phyloP scores from a whole-genome alignment of 2,113 vertebrate genomes.

The Trogon melanurus region DNA sequence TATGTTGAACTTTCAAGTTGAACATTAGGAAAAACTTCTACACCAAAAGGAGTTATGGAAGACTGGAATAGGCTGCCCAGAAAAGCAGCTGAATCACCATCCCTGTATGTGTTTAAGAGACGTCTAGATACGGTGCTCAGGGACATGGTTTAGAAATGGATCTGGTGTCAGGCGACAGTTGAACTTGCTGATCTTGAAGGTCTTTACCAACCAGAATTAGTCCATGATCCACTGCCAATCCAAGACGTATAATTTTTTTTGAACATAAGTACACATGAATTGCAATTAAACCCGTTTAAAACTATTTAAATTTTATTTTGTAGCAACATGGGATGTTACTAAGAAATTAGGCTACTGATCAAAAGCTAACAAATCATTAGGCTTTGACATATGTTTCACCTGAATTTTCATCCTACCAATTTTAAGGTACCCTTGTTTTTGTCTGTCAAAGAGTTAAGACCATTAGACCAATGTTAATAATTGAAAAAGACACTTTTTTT shows the following conservation, averaged over 20 bases:
- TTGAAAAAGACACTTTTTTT: not conserved
- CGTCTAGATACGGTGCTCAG: no score
- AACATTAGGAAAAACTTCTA: not conserved
- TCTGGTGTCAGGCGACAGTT: no score
- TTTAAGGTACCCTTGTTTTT: not conserved
- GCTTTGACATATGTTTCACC: accelerated
- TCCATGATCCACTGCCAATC: not conserved
- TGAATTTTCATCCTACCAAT: not conserved
- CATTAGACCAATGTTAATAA: not conserved
- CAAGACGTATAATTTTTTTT: accelerated
- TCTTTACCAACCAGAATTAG: no score
- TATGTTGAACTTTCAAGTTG: not conserved
- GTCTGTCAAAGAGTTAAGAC: not conserved
- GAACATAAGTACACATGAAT: accelerated
- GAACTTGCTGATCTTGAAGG: no score
- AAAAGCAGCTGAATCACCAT: no score
- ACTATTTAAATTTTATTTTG: not conserved
- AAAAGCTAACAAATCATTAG: not conserved
- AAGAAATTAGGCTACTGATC: not conserved
- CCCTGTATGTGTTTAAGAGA: no score
- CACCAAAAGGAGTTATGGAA: no score
- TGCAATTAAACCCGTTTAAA: not conserved
- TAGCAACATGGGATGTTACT: not conserved
- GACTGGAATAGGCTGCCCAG: no score
- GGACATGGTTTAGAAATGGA: no score